Conservation (phyloP, 2,113 vertebrate genomes). For the Suricata suricatta region DNA sequence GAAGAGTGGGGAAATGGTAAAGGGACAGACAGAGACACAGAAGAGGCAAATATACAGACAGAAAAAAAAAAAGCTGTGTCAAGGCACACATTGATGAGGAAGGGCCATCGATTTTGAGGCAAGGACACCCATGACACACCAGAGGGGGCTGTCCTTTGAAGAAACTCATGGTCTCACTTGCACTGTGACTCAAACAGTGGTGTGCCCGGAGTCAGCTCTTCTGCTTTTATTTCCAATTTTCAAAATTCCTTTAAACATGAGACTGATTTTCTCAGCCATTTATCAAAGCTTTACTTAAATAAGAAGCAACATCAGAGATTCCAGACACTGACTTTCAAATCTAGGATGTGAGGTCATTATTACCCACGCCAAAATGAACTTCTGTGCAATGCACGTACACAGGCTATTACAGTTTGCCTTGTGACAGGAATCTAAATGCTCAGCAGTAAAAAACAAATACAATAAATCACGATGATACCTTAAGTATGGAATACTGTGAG, state of each 20-base stretch:
- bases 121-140: not conserved
- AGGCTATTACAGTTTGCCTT: not conserved
- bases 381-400: not conserved
- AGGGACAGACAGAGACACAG: slow-evolving; percentile 13
- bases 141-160: not conserved
- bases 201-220: not conserved
- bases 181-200: not conserved
- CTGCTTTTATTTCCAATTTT: not conserved
- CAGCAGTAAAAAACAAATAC: not conserved
- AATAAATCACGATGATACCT: not conserved
- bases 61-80: not conserved
- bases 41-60: not conserved
- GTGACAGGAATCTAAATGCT: not conserved
- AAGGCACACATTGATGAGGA: not conserved
- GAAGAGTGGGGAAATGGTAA: not conserved
- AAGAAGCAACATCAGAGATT: not conserved
- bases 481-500: not conserved
- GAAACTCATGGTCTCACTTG: not conserved
- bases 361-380: not conserved
- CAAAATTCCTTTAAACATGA: not conserved
- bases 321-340: not conserved
- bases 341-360: not conserved
- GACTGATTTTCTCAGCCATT: not conserved
- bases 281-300: not conserved
- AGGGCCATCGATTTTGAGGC: fast-evolving